These are phyloP conservation scores for Holacanthella duospinosa DNA, from an alignment of 2,888 invertebrate genomes.

Conservation along the genomic window DNA sequence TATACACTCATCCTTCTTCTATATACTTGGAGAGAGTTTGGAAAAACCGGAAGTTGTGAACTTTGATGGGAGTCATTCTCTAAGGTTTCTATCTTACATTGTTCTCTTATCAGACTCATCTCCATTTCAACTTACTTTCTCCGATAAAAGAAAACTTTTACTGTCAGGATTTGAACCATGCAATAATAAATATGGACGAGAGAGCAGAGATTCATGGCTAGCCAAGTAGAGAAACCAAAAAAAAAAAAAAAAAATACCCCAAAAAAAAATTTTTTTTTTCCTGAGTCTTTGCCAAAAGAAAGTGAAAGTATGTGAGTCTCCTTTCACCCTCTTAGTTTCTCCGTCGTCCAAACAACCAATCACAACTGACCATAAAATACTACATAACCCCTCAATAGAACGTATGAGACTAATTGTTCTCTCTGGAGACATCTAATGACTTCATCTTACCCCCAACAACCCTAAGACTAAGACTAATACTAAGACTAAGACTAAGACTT, in stretches of 20 bases:
- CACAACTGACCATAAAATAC: not conserved
- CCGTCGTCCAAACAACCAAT: not conserved
- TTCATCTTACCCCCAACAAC: not conserved
- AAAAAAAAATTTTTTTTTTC: too few species aligned
- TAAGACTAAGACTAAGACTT: too few species aligned
- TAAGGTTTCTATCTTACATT: slow-evolving; percentile 20
- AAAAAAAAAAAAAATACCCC: too few species aligned
- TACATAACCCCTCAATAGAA: too few species aligned
- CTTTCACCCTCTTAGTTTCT: not conserved
- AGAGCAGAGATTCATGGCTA: not conserved
- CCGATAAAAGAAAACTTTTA: not conserved
- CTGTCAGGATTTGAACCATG: not conserved
- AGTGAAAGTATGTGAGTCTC: slow-evolving; percentile 1
- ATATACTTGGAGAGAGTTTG: slow-evolving; percentile 20
- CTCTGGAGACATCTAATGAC: not conserved
- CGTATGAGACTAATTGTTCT: slow-evolving; percentile 3
- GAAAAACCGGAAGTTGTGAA: slow-evolving; percentile 38
- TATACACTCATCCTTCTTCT: too few species aligned
- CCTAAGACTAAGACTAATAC: too few species aligned
- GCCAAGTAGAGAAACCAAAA: not conserved
- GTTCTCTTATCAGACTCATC: not conserved
- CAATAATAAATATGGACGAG: slow-evolving; percentile 5
- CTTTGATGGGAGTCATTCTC: slow-evolving; percentile 31
- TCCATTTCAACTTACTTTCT: not conserved
- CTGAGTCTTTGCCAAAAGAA: not conserved